Evolutionary conservation across 2,888 invertebrate genomes (phyloP).

Genomic region (Meganola albula): DNA sequence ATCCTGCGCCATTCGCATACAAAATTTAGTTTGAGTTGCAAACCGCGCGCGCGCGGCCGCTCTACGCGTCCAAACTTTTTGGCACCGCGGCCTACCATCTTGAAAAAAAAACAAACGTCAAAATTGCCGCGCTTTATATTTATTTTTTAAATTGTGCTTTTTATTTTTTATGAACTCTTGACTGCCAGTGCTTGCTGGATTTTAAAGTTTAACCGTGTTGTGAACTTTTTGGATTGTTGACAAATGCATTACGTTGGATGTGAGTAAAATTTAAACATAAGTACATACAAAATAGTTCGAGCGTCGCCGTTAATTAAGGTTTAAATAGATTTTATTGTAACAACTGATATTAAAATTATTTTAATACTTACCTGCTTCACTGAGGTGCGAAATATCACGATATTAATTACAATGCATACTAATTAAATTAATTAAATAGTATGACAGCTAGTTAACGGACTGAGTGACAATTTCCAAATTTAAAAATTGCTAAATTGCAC

Average conservation of each 20-base stretch:
- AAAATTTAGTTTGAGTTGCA: conserved; percentile 71
- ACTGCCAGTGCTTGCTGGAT: conserved; percentile 35
- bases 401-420: too few species aligned
- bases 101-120: conserved; percentile 34
- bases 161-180: conserved; percentile 29
- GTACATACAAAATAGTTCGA: conserved; percentile 58
- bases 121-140: conserved; percentile 29
- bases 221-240: conserved; percentile 65
- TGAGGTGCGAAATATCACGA: too few species aligned
- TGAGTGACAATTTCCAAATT: conserved; percentile 4
- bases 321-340: too few species aligned
- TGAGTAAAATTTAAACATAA: conserved; percentile 51
- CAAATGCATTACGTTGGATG: conserved; percentile 65
- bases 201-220: conserved; percentile 42
- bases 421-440: too few species aligned
- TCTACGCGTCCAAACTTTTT: conserved; percentile 64
- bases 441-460: too few species aligned
- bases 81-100: conserved; percentile 45
- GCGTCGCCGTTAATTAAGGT: too few species aligned
- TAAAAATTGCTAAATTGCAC: conserved; percentile 5
- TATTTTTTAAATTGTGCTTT: conserved; percentile 16
- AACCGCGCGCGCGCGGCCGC: conserved; percentile 70
- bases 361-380: too few species aligned
- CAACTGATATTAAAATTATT: too few species aligned
- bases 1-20: conserved; percentile 61